Percentiles rank a stretch among this genome's conserved stretches.
Evolutionary conservation across 2,113 vertebrate species (phyloP).

Genomic region (Channa argus): DNA sequence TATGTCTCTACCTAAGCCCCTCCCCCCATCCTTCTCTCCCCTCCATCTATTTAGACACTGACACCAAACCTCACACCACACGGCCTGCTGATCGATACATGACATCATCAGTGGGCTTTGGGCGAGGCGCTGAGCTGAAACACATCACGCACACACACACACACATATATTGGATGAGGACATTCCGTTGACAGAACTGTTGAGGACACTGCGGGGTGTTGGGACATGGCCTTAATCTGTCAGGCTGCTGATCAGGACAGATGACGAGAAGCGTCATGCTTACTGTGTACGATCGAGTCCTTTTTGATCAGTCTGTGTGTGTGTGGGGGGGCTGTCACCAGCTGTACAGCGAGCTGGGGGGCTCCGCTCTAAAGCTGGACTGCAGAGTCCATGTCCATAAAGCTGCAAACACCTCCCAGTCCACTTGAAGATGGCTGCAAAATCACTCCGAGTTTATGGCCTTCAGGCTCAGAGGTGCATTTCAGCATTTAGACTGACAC

Average conservation of each 20-base stretch:
- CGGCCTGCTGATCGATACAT: conserved; percentile 77
- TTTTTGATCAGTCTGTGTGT: no score
- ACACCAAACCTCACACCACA: conserved; percentile 78
- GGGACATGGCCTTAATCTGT: conserved; percentile 30
- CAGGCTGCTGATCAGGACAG: conserved; percentile 28
- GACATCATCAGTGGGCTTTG: conserved; percentile 76
- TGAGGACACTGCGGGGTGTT: conserved; percentile 49
- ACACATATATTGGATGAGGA: conserved; percentile 66
- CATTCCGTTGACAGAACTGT: conserved; percentile 66
- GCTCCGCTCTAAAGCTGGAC: conserved; percentile 49
- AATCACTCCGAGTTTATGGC: conserved; percentile 58
- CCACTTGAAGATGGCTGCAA: conserved; percentile 52
- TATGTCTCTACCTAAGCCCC: conserved; percentile 25
- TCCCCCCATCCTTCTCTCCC: conserved; percentile 39
- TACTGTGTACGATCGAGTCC: conserved; percentile 37
- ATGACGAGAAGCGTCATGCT: conserved; percentile 43
- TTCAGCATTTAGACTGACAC: conserved; percentile 37
- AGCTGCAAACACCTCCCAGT: conserved; percentile 58
- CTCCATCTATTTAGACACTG: conserved; percentile 46
- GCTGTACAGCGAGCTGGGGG: conserved; percentile 36
- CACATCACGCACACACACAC: conserved; percentile 16
- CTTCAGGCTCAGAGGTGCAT: conserved; percentile 15
- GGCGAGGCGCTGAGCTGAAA: conserved; percentile 56
- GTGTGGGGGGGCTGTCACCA: conserved; percentile 31
- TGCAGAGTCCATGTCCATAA: conserved; percentile 63